phyloP scores from a whole-genome alignment of 2,797 vertebrate species.

The Acomys russatus region DNA sequence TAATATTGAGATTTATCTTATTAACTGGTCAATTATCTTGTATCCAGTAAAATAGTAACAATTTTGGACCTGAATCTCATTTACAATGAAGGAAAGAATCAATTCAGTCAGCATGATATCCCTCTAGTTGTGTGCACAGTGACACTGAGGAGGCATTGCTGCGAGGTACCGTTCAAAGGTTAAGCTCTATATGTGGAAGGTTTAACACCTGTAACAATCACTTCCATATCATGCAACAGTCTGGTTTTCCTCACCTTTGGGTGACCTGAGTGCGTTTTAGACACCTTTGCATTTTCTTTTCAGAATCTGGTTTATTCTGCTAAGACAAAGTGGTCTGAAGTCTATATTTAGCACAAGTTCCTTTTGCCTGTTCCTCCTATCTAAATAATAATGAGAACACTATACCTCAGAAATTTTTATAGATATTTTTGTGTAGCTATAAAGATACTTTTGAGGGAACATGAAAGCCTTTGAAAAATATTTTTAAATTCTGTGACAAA shows the following conservation, averaged over 20 bases:
- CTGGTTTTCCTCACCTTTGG: neutral
- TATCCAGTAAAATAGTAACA: constrained; percentile 19
- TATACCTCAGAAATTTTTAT: neutral
- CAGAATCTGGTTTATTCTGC: neutral
- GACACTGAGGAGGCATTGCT: constrained; percentile 22
- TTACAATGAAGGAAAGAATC: constrained; percentile 53
- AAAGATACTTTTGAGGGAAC: constrained; percentile 20
- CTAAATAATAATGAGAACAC: neutral
- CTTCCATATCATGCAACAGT: neutral
- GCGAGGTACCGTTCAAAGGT: neutral
- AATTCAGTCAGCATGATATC: constrained; percentile 12
- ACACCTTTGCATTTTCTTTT: neutral
- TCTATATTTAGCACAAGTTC: constrained; percentile 24
- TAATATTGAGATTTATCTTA: constrained; percentile 1
- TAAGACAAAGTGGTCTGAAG: neutral
- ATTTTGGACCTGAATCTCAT: constrained; percentile 46
- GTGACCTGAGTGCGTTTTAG: neutral
- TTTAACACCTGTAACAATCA: neutral
- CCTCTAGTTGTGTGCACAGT: constrained; percentile 20
- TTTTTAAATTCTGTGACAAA: constrained; percentile 10
- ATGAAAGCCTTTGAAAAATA: constrained; percentile 42
- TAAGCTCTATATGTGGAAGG: neutral
- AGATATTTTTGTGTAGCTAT: constrained; percentile 4
- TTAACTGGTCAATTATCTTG: constrained; percentile 34
- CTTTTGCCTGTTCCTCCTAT: neutral